These are phyloP conservation scores for Anthrax anthrax DNA, from an alignment of 2,888 invertebrate species.

Conservation along the genomic window DNA sequence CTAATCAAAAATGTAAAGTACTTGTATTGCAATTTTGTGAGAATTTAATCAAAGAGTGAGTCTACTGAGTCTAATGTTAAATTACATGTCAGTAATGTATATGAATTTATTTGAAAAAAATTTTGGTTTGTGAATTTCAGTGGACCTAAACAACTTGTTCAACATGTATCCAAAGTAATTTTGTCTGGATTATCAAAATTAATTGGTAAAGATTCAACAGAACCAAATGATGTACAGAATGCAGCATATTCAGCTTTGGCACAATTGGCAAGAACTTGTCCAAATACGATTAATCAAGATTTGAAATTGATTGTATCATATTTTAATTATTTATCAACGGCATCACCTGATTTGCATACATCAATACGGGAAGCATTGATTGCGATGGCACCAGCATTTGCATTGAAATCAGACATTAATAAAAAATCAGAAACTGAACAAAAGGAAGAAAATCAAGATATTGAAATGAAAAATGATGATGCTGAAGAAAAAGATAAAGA, in stretches of 20 bases:
- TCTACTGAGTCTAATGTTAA: too few relatives aligned
- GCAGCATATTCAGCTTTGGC: conserved; percentile 32
- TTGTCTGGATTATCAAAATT: conserved; percentile 30
- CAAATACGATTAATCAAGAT: conserved; percentile 51
- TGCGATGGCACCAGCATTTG: conserved; percentile 52
- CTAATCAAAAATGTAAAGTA: conserved; percentile 68
- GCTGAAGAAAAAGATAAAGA: conserved; percentile 14
- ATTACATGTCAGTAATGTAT: not conserved
- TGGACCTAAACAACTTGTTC: conserved; percentile 27
- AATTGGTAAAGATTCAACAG: conserved; percentile 26
- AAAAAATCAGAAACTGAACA: too few relatives aligned
- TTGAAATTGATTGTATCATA: conserved; percentile 34
- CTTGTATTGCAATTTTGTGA: conserved; percentile 68
- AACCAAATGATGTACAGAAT: conserved; percentile 36
- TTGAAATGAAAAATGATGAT: not conserved
- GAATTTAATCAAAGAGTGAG: conserved; percentile 68
- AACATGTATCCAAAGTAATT: conserved; percentile 30
- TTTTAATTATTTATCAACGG: conserved; percentile 29
- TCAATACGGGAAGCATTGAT: conserved; percentile 54
- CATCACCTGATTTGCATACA: conserved; percentile 40
- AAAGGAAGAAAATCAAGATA: conserved; percentile 13
- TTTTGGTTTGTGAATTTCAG: conserved; percentile 15
- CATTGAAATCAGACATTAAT: conserved; percentile 24
- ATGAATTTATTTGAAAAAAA: not conserved
- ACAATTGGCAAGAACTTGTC: conserved; percentile 38